Base-by-base conservation (phyloP, 2,888 invertebrate species). In the Adelognathus sp. region DNA sequence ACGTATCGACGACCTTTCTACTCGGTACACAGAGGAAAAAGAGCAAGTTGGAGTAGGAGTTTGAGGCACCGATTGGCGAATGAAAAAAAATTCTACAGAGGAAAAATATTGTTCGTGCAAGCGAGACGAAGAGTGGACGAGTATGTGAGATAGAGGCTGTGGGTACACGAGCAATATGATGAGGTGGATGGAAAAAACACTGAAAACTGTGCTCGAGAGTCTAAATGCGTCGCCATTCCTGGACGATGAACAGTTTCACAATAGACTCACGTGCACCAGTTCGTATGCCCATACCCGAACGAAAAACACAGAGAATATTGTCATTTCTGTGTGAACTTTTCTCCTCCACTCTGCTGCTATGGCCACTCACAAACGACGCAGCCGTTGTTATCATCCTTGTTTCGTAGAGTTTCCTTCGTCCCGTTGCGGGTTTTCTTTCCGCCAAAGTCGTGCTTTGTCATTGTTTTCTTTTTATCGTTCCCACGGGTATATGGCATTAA, bases 191-290 rank as follows among this genome's bases (percentile, higher is more conserved):
- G 56, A 63, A 75, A 56, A 73, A 66, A 50, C 16, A n/a, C 46
- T 63, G 41, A 14, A 70, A 16, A 50, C 41, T 56, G 50, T 41
- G 39, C 46, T 79, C 60, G 61, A 50, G 56, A 46, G 50, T 44
- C 71, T 79, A 79, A 79, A 79, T 79, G 79, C 71, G 54, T 61
- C 74, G 66, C 70, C 70, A 54, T 74, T 61, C 41, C 60, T 60
- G 52, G 39, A 67, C 60, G 31, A 41, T 46, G 36, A 70, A 72
- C 41, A 33, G 54, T 61, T 63, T 44, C 71, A 79, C 75, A 79
- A 79, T 72, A 52, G 74, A 54, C 46, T 64, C 50, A 60, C 44
- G 16, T 33, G 18, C 39, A 54, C 54, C 29, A 52, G 41, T 58
- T 71, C 36, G 52, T 63, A 39, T 77, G n/a, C 33, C 60, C 33